Conservation (phyloP, 2,113 vertebrate species). For the Prochilodus magdalenae region DNA sequence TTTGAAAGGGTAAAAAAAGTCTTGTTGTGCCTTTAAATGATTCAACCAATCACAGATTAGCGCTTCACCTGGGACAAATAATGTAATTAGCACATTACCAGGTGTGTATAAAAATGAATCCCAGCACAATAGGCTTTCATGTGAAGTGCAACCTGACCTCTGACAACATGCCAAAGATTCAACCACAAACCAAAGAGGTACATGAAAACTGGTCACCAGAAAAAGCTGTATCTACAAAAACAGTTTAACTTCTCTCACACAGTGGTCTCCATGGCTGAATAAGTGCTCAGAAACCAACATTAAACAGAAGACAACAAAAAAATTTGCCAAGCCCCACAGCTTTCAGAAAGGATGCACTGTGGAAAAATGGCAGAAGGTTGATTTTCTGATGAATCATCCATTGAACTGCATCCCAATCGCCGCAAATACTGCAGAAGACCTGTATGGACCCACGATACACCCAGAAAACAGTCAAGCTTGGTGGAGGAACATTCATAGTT, state of each 20-base stretch:
- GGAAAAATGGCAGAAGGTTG: neutral
- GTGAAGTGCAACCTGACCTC: too few relatives aligned
- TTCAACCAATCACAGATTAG: too few relatives aligned
- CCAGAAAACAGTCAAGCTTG: slow-evolving; percentile 1
- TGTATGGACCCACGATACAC: neutral
- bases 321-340: slow-evolving; percentile 21
- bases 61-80: too few relatives aligned
- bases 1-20: neutral
- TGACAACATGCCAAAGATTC: too few relatives aligned
- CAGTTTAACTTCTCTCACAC: too few relatives aligned
- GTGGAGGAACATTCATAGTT: too few relatives aligned
- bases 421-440: slow-evolving; percentile 7
- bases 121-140: too few relatives aligned
- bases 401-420: slow-evolving; percentile 7
- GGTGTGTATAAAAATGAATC: neutral
- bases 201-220: neutral
- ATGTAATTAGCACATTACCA: too few relatives aligned
- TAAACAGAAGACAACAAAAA: slow-evolving; percentile 11
- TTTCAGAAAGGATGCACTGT: slow-evolving; percentile 10
- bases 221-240: neutral
- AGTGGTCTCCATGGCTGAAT: too few relatives aligned
- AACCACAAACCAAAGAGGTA: neutral
- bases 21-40: too few relatives aligned
- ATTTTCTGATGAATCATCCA: neutral
- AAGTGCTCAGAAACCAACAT: too few relatives aligned